Conservation (phyloP, 2,888 invertebrate genomes). For the Metacarcinus magister region DNA sequence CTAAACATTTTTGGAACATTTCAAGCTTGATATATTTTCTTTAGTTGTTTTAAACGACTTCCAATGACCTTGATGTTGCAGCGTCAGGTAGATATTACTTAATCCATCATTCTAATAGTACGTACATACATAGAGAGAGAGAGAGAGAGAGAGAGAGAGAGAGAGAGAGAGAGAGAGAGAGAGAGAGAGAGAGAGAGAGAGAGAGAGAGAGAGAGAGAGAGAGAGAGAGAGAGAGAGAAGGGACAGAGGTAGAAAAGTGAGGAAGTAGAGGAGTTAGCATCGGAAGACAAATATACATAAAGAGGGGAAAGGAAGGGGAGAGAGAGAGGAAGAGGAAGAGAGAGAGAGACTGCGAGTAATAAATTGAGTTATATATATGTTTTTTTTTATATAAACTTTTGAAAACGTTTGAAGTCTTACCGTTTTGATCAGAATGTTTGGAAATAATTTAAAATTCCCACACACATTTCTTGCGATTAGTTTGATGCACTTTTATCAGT, state of each 20-base stretch:
- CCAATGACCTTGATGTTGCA: too few relatives aligned
- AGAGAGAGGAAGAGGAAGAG: conserved; percentile 26
- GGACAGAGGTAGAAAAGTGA: not conserved
- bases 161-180: not conserved
- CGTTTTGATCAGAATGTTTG: not conserved
- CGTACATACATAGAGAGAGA: too few relatives aligned
- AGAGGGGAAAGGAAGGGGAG: not conserved
- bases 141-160: conserved; percentile 15
- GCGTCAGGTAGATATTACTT: too few relatives aligned
- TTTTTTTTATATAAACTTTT: not conserved
- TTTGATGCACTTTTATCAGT: not conserved
- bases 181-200: conserved; percentile 1
- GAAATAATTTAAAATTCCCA: not conserved
- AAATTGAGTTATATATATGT: not conserved
- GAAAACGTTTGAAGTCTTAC: not conserved
- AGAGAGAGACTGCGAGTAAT: not conserved
- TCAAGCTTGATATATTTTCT: too few relatives aligned
- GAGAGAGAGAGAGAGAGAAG: not conserved
- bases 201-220: not conserved
- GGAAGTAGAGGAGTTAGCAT: not conserved
- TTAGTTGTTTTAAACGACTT: too few relatives aligned
- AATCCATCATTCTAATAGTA: too few relatives aligned
- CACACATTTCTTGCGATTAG: not conserved
- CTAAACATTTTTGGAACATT: too few relatives aligned
- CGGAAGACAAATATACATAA: too few relatives aligned